Percentiles rank a stretch among this genome's conserved stretches.
Evolutionary conservation across 2,113 vertebrate species (phyloP).

Genomic region (Oncorhynchus clarkii): DNA sequence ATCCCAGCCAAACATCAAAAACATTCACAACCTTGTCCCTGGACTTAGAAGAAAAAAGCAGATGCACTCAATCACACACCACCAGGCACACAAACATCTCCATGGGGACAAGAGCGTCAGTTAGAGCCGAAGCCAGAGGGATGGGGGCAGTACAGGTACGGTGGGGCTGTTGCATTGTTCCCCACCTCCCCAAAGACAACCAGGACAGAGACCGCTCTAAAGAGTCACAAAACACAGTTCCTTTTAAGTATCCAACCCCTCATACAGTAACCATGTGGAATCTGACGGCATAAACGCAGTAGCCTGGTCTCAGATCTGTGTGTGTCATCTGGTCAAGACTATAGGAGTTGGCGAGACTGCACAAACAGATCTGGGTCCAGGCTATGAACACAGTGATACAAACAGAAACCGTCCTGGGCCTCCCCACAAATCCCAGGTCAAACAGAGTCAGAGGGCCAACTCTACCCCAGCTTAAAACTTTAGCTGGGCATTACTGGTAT

Average conservation of each 20-base stretch:
- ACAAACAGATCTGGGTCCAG: not conserved
- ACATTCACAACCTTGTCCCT: conserved; percentile 32
- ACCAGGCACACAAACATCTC: not conserved
- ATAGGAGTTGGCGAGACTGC: too few species aligned
- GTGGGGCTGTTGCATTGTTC: conserved; percentile 53
- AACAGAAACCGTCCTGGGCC: conserved; percentile 22
- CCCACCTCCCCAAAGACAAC: conserved; percentile 41
- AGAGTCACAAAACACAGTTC: conserved; percentile 19
- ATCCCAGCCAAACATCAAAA: conserved; percentile 19
- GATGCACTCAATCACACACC: not conserved
- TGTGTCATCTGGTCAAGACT: not conserved
- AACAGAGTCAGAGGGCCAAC: conserved; percentile 51
- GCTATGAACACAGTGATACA: conserved; percentile 61
- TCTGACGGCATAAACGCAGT: conserved; percentile 65
- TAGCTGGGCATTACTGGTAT: conserved; percentile 48
- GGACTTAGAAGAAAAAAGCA: conserved; percentile 26
- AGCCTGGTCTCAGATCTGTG: not conserved
- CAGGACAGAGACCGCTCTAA: conserved; percentile 49
- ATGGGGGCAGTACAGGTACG: conserved; percentile 41
- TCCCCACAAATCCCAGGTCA: conserved; percentile 26
- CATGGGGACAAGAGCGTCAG: conserved; percentile 29
- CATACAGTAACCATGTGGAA: conserved; percentile 61
- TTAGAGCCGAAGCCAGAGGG: conserved; percentile 25
- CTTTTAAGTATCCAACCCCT: conserved; percentile 18
- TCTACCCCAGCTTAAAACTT: conserved; percentile 39